Evolutionary conservation across 2,888 invertebrate genomes (phyloP), one percentile per base, ranked within the genome.

Genomic region (Ormyrus thymus): DNA sequence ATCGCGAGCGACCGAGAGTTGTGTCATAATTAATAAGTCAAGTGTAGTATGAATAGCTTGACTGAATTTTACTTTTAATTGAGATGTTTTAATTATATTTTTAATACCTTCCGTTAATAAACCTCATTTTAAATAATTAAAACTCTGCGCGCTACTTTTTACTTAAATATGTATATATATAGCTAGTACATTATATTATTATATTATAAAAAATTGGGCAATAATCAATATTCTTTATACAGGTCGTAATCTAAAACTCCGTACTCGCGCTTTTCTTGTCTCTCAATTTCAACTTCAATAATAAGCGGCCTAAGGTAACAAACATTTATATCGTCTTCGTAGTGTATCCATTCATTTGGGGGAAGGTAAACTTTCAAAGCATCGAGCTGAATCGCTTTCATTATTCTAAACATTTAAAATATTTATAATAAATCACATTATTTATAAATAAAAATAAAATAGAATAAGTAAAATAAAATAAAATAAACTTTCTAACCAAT

Each of bases 331-430:
- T 84, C 85, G 62, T 84, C 78, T 66, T 85, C 86, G 70, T 48
- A 84, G 7, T 84, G 84, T 70, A 83, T 75, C 86, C 85, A 86
- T 45, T 85, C 75, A 9, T 84, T 78, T 51, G 70, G 55, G 1
- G 85, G 84, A 13, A 84, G 71, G 61, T 78, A 10, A 45, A 61
- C 69, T 51, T 79, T 82, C 59, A 83, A 10, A 8, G 51, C 50
- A 64, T 78, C 76, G 72, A 85, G 51, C 6, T 85, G 83, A 1
- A 59, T 0, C 8, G 83, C 83, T 11, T 83, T 81, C 66, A 84
- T 83, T 7, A 81, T 7, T 69, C 85, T 84, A 4, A 29, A 29
- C 3, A 4, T 29, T 29, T 29, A 29, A 29, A 29, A 29, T 29
- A 0, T 29, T 29, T 29, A 29, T 4, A 29, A 29, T 29, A 29